These are phyloP conservation scores for Episyrphus balteatus DNA, from an alignment of 1,140 invertebrate species.

Conservation along the genomic window DNA sequence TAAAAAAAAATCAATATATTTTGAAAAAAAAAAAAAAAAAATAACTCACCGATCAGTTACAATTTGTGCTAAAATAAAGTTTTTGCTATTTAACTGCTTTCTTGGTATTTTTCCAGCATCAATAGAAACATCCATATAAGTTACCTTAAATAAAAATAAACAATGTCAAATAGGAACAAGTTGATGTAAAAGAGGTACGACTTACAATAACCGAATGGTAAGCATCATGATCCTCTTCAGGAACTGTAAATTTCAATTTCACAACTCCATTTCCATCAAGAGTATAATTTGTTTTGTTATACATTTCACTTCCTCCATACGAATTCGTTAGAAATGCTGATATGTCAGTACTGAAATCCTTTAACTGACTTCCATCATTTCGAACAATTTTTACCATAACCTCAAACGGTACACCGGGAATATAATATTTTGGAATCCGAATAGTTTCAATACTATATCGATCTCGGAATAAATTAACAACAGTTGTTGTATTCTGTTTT, in stretches of 20 bases:
- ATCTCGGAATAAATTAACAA: slow-evolving; percentile 62
- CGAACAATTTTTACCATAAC: slow-evolving; percentile 64
- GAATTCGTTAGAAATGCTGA: slow-evolving; percentile 52
- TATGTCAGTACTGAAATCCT: slow-evolving; percentile 50
- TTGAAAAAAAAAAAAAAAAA: background rate
- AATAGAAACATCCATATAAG: slow-evolving; percentile 46
- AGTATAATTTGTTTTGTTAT: slow-evolving; percentile 44
- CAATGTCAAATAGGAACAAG: background rate
- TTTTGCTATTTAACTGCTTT: slow-evolving; percentile 58
- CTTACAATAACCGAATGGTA: slow-evolving; percentile 30
- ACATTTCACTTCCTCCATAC: slow-evolving; percentile 52
- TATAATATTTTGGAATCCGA: slow-evolving; percentile 71
- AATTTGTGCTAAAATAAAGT: slow-evolving; percentile 62
- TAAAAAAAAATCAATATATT: background rate
- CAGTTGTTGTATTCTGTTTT: slow-evolving; percentile 59
- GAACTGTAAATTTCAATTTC: slow-evolving; percentile 57
- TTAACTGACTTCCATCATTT: slow-evolving; percentile 62
- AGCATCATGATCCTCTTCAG: slow-evolving; percentile 41
- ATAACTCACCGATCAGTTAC: slow-evolving; percentile 45
- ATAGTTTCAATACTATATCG: slow-evolving; percentile 71
- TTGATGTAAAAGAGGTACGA: background rate
- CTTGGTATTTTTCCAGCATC: slow-evolving; percentile 67
- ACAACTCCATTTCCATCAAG: slow-evolving; percentile 58
- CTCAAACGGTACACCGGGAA: slow-evolving; percentile 72
- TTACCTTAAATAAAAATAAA: slow-evolving; percentile 40